Evolutionary conservation across 1,140 invertebrate species (phyloP).

Genomic region (Aphaenogaster floridana): DNA sequence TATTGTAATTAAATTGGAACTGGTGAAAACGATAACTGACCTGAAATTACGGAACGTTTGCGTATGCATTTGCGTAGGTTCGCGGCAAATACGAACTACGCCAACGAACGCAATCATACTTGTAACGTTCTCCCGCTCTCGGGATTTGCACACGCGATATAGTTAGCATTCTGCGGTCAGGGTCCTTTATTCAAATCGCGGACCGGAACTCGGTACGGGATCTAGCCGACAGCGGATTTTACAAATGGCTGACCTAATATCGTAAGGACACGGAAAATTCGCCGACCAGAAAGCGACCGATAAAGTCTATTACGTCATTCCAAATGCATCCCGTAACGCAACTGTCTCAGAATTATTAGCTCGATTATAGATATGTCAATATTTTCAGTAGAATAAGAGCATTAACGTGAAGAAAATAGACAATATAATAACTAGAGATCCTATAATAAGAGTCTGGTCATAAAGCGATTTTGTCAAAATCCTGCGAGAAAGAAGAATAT

Average conservation of each 20-base stretch:
- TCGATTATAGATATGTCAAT: background rate
- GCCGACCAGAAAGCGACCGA: background rate
- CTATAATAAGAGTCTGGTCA: too few relatives aligned
- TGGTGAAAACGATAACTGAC: conserved; percentile 82
- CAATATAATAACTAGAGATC: background rate
- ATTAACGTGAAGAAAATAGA: background rate
- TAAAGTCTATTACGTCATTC: background rate
- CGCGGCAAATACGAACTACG: conserved; percentile 78
- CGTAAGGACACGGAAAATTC: background rate
- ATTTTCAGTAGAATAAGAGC: background rate
- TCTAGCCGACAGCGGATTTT: conserved; percentile 69
- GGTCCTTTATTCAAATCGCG: conserved; percentile 78
- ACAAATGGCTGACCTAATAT: conserved; percentile 35
- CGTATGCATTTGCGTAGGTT: conserved; percentile 80
- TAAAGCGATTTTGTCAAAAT: too few relatives aligned
- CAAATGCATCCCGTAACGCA: background rate
- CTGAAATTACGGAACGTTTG: conserved; percentile 82
- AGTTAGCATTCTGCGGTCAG: conserved; percentile 79
- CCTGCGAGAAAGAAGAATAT: too few relatives aligned
- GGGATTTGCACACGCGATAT: conserved; percentile 82
- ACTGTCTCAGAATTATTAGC: background rate
- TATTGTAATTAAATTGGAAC: conserved; percentile 77
- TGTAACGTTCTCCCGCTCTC: conserved; percentile 66
- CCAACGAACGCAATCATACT: conserved; percentile 76
- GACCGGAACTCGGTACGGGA: conserved; percentile 61